Evolutionary conservation across 2,113 vertebrate species (phyloP).

Genomic region (Silurus asotus): DNA sequence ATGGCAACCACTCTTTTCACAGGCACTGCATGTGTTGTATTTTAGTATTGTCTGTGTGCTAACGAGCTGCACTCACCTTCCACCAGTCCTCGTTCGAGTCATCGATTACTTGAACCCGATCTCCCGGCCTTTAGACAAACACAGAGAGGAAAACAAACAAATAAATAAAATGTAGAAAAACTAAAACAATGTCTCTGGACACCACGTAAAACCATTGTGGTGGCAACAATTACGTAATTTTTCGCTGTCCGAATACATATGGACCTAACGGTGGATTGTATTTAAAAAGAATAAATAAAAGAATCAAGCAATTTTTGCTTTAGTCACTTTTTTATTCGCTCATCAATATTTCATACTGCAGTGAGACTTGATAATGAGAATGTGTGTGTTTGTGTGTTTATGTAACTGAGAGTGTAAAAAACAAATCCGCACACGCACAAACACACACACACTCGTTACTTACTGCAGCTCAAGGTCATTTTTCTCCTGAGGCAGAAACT

Average conservation of each 20-base stretch:
- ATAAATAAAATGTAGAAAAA: not conserved
- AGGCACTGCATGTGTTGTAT: not conserved
- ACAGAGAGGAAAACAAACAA: not conserved
- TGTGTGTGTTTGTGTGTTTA: conserved; percentile 20
- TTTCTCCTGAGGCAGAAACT: conserved; percentile 89
- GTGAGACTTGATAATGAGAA: conserved; percentile 13
- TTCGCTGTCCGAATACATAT: too few relatives aligned
- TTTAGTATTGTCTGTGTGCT: not conserved
- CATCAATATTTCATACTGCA: conserved; percentile 24
- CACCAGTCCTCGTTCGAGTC: conserved; percentile 94
- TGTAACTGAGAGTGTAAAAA: conserved; percentile 45
- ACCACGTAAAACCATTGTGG: too few relatives aligned
- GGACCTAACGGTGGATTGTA: too few relatives aligned
- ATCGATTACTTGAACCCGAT: conserved; percentile 85
- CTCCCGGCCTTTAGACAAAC: conserved; percentile 75
- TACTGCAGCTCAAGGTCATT: conserved; percentile 88
- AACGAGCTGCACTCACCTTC: conserved; percentile 75
- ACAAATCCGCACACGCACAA: conserved; percentile 17
- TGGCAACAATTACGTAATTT: too few relatives aligned
- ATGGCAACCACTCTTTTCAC: too few relatives aligned
- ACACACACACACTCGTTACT: conserved; percentile 62
- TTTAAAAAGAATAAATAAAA: too few relatives aligned
- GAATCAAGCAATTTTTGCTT: not conserved
- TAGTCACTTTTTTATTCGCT: conserved; percentile 9
- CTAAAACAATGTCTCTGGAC: not conserved